These are phyloP conservation scores for Sander lucioperca DNA, from an alignment of 2,113 vertebrate genomes.

Conservation along the genomic window DNA sequence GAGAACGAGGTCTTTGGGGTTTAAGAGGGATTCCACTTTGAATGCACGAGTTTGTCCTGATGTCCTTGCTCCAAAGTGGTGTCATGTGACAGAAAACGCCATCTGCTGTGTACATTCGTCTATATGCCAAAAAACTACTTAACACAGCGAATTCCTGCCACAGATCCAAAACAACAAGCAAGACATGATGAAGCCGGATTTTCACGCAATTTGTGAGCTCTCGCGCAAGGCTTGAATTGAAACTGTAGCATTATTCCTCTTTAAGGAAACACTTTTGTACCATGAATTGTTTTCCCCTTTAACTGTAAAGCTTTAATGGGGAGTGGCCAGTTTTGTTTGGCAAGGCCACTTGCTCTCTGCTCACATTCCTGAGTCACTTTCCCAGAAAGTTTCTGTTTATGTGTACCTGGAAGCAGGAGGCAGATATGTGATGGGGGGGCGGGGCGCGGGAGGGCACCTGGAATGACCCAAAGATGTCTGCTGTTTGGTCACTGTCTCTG, in stretches of 20 bases:
- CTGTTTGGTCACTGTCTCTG: background rate
- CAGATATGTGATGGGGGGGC: background rate
- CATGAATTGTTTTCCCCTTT: constrained; percentile 37
- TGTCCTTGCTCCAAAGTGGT: constrained; percentile 32
- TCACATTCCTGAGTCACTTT: constrained; percentile 66
- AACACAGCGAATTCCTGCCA: background rate
- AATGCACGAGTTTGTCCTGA: constrained; percentile 36
- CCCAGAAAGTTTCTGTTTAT: constrained; percentile 56
- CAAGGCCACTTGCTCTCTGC: constrained; percentile 42
- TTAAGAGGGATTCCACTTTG: constrained; percentile 21
- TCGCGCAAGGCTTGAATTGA: background rate
- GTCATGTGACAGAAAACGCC: constrained; percentile 27
- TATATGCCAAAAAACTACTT: constrained; percentile 46
- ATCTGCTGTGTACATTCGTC: constrained; percentile 60
- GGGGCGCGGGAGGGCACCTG: background rate
- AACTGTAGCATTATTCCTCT: constrained; percentile 8
- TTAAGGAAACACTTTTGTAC: background rate
- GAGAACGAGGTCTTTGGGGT: constrained; percentile 21
- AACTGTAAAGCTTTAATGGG: constrained; percentile 55
- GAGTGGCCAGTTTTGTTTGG: constrained; percentile 41
- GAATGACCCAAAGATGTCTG: constrained; percentile 29
- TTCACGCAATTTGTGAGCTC: background rate
- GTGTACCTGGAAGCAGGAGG: constrained; percentile 48
- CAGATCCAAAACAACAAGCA: constrained; percentile 22
- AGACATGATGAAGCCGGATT: background rate